Percentiles rank a stretch among this genome's conserved stretches.
phyloP scores from a whole-genome alignment of 2,113 vertebrate genomes.

The Hystrix brachyura region DNA sequence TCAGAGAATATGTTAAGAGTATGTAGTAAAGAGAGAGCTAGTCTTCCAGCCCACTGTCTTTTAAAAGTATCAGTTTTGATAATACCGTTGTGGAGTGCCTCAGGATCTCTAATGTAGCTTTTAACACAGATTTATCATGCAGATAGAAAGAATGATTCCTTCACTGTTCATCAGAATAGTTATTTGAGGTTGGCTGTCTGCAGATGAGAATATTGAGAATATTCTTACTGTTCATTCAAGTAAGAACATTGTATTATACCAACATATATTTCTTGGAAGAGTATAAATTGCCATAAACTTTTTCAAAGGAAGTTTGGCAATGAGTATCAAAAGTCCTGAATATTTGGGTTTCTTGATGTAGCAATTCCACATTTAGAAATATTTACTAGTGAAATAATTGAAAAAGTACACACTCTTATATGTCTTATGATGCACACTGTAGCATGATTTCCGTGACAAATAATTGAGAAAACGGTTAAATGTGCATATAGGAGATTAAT shows the following conservation, averaged over 20 bases:
- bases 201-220: background rate
- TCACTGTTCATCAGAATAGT: background rate
- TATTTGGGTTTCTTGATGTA: conserved; percentile 32
- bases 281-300: background rate
- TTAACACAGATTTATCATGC: conserved; percentile 34
- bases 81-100: background rate
- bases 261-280: background rate
- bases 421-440: background rate
- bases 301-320: conserved; percentile 46
- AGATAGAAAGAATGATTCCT: background rate
- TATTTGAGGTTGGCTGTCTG: conserved; percentile 27
- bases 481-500: conserved; percentile 19
- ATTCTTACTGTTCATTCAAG: background rate
- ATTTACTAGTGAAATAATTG: conserved; percentile 55
- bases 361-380: conserved; percentile 14
- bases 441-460: conserved; percentile 46
- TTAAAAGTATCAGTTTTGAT: background rate
- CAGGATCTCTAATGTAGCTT: background rate
- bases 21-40: background rate
- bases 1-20: background rate
- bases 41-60: background rate
- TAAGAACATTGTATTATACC: background rate
- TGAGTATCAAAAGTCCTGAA: background rate
- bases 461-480: conserved; percentile 37
- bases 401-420: background rate